A percentile compares a stretch with the other conserved stretches of the same genome.
phyloP scores from a whole-genome alignment of 2,797 vertebrate species.

The Chlorospingus semifuscus region DNA sequence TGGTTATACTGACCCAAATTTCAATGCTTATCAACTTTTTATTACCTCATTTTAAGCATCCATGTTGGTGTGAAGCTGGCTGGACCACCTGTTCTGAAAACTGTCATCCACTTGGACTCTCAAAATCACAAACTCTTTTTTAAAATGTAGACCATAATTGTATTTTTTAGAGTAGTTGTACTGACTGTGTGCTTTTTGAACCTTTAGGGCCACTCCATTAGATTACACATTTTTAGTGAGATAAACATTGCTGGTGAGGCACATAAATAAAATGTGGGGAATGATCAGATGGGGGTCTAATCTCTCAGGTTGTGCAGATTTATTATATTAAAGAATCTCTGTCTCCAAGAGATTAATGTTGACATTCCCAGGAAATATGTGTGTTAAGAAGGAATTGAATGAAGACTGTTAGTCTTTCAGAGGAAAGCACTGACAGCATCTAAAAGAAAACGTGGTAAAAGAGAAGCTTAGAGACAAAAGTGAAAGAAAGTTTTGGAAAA shows the following conservation, averaged over 20 bases:
- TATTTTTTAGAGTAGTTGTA: neutral
- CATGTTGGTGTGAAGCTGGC: neutral
- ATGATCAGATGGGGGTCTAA: neutral
- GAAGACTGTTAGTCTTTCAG: neutral
- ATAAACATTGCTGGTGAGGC: neutral
- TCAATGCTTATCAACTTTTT: neutral
- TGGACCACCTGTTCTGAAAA: neutral
- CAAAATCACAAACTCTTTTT: neutral
- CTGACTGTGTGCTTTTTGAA: neutral
- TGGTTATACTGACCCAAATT: neutral
- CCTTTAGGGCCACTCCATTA: neutral
- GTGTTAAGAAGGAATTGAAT: neutral
- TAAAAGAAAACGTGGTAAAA: neutral
- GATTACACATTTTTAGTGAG: neutral
- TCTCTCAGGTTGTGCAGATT: neutral
- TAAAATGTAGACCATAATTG: neutral
- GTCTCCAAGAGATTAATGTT: neutral
- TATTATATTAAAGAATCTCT: neutral
- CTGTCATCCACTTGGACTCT: neutral
- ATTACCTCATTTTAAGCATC: neutral
- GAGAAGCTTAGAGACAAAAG: neutral
- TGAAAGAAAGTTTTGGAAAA: neutral
- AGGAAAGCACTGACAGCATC: neutral
- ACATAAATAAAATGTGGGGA: neutral
- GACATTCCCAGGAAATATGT: neutral